Evolutionary conservation across 2,797 vertebrate genomes (phyloP).

Genomic region (Microctenopoma steveboyesi): DNA sequence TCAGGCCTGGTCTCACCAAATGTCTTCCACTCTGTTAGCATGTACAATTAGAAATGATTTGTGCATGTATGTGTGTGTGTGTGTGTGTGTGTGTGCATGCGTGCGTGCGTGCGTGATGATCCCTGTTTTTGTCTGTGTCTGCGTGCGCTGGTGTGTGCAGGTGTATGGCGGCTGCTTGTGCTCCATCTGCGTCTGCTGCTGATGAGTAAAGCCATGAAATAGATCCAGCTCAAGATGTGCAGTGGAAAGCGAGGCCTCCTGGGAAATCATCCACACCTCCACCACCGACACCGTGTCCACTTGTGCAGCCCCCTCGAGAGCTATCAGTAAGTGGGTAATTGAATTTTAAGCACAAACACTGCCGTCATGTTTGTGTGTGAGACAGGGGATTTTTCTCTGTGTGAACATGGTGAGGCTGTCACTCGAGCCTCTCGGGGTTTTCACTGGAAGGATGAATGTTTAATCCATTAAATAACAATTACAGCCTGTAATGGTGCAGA

Average conservation of each 20-base stretch:
- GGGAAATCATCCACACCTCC: conserved; percentile 91
- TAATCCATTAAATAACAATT: conserved; percentile 98
- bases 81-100: background rate
- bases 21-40: conserved; percentile 7
- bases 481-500: conserved; percentile 79
- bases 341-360: conserved; percentile 98
- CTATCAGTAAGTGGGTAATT: conserved; percentile 99
- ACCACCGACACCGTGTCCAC: conserved; percentile 90
- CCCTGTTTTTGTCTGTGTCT: conserved; percentile 11
- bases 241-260: conserved; percentile 87
- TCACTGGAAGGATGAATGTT: conserved; percentile 92
- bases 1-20: background rate
- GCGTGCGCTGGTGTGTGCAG: conserved; percentile 67
- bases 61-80: background rate
- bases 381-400: conserved; percentile 80
- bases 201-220: conserved; percentile 83
- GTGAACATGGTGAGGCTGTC: conserved; percentile 81
- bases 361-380: conserved; percentile 50
- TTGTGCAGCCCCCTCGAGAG: conserved; percentile 93
- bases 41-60: conserved; percentile 19
- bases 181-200: conserved; percentile 75
- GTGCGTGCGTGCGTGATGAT: background rate
- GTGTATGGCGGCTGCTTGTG: conserved; percentile 66
- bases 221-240: conserved; percentile 86
- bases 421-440: conserved; percentile 83